Conservation (phyloP, 2,888 invertebrate genomes). For the Xylocampa areola region DNA sequence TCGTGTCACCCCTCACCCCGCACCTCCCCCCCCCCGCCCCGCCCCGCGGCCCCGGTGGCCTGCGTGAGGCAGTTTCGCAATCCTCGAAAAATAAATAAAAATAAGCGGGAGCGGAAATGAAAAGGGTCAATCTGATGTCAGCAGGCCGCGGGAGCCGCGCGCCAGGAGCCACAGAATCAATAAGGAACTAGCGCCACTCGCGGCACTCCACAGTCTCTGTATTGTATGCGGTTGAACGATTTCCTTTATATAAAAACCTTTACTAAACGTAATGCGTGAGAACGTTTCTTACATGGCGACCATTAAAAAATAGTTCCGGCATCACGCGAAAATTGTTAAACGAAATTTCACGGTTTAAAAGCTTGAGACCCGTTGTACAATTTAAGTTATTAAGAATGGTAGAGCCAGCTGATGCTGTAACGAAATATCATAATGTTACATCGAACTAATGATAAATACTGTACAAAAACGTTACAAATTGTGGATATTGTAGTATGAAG, state of each 20-base stretch:
- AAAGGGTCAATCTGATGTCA: slow-evolving; percentile 74
- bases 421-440: not conserved
- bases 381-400: not conserved
- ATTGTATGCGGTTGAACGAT: slow-evolving; percentile 22
- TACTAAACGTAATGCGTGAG: slow-evolving; percentile 36
- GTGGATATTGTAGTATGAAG: slow-evolving; percentile 8
- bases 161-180: slow-evolving; percentile 31
- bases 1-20: slow-evolving; percentile 20
- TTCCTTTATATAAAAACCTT: slow-evolving; percentile 32
- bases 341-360: slow-evolving; percentile 30
- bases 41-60: slow-evolving; percentile 4
- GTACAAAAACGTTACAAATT: not conserved
- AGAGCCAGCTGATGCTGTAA: not conserved
- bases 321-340: slow-evolving; percentile 34
- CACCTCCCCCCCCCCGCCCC: slow-evolving; percentile 23
- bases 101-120: slow-evolving; percentile 68
- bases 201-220: slow-evolving; percentile 20
- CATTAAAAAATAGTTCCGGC: slow-evolving; percentile 25
- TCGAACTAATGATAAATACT: not conserved
- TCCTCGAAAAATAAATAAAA: slow-evolving; percentile 70
- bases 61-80: slow-evolving; percentile 58
- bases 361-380: slow-evolving; percentile 14
- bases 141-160: slow-evolving; percentile 47
- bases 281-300: slow-evolving; percentile 30
- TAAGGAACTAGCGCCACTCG: slow-evolving; percentile 23